phyloP scores from a whole-genome alignment of 2,888 invertebrate genomes.

The Hypsopygia costalis region DNA sequence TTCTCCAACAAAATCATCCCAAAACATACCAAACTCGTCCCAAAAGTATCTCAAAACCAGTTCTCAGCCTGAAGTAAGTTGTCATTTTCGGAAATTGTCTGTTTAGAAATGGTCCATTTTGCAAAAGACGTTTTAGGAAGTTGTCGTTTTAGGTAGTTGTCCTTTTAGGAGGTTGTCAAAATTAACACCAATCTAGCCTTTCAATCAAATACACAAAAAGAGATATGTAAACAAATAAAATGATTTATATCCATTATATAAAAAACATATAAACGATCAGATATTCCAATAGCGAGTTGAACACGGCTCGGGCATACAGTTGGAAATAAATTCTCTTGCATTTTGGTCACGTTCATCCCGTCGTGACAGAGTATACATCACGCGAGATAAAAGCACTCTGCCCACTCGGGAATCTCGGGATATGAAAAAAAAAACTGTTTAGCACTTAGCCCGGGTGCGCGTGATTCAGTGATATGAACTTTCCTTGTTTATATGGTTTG shows the following conservation, averaged over 20 bases:
- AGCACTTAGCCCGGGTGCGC: slow-evolving; percentile 6
- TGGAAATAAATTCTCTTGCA: slow-evolving; percentile 58
- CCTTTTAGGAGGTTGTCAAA: too few species aligned
- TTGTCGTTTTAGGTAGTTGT: too few species aligned
- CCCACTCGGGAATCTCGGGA: background rate
- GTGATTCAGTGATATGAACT: slow-evolving; percentile 7
- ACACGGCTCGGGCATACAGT: slow-evolving; percentile 2
- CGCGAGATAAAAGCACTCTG: slow-evolving; percentile 66
- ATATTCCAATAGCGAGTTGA: slow-evolving; percentile 5
- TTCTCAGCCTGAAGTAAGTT: too few species aligned
- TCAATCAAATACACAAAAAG: too few species aligned
- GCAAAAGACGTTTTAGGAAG: too few species aligned
- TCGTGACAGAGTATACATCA: slow-evolving; percentile 74
- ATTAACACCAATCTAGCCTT: too few species aligned
- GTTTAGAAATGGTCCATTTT: too few species aligned
- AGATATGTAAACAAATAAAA: too few species aligned
- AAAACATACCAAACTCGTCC: too few species aligned
- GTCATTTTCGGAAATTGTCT: too few species aligned
- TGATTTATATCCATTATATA: background rate
- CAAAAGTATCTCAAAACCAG: too few species aligned
- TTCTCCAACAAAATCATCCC: too few species aligned
- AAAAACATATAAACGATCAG: background rate
- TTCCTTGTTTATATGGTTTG: background rate
- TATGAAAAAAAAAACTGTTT: slow-evolving; percentile 8
- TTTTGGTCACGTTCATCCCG: slow-evolving; percentile 69